These are phyloP conservation scores for Premnoplex brunnescens DNA, from an alignment of 2,797 vertebrate species.

Conservation along the genomic window DNA sequence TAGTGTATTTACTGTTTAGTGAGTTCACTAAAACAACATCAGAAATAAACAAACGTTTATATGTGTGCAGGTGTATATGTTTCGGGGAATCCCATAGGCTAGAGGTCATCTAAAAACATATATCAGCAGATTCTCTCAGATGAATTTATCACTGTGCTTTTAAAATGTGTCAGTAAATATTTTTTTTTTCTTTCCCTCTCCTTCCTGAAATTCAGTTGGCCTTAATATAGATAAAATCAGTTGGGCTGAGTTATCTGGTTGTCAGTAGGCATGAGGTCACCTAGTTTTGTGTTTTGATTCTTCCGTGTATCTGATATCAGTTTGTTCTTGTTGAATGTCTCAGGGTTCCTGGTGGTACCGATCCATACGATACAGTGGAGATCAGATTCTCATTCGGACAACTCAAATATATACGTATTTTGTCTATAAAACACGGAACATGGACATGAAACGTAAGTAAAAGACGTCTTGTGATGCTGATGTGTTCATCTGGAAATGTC, in stretches of 20 bases:
- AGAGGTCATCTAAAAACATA: neutral
- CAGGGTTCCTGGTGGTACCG: slow-evolving; percentile 99
- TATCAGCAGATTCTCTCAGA: neutral
- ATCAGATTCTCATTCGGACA: slow-evolving; percentile 98
- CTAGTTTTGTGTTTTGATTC: neutral
- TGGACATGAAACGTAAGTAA: slow-evolving; percentile 99
- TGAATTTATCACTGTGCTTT: neutral
- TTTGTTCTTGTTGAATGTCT: slow-evolving; percentile 10
- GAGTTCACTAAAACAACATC: neutral
- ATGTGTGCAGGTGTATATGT: neutral
- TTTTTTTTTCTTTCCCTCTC: neutral
- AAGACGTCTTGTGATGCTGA: neutral
- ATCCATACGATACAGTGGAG: slow-evolving; percentile 96
- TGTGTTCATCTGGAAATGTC: neutral
- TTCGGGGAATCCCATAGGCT: neutral
- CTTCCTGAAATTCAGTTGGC: neutral
- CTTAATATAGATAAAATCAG: neutral
- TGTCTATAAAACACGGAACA: slow-evolving; percentile 97
- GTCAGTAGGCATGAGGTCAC: neutral
- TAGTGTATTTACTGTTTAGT: neutral
- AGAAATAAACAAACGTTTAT: neutral
- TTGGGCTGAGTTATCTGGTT: neutral
- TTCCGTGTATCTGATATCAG: neutral
- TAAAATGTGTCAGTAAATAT: neutral
- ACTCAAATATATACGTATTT: slow-evolving; percentile 99